Conservation (phyloP, 2,797 vertebrate genomes). For the Choloepus didactylus region DNA sequence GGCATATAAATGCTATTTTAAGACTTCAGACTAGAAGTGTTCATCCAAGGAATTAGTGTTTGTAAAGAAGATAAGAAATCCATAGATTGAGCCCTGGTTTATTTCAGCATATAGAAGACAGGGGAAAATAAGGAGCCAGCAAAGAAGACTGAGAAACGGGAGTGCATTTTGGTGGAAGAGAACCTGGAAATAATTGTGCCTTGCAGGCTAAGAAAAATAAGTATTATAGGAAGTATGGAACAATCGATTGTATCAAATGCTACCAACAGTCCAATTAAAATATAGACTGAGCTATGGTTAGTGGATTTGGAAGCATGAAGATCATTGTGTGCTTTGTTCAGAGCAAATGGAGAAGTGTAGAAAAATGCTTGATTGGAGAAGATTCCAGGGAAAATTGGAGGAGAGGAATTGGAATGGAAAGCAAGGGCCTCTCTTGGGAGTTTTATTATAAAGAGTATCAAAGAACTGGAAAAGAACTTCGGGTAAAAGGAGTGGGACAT, state of each 20-base stretch:
- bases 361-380: background rate
- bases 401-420: background rate
- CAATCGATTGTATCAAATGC: background rate
- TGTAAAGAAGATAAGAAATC: background rate
- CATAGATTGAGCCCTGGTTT: background rate
- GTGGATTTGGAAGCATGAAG: background rate
- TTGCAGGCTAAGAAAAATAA: background rate
- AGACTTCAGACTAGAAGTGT: background rate
- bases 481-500: too few species aligned
- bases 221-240: background rate
- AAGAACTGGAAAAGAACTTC: background rate
- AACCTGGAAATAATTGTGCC: background rate
- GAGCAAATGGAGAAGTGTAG: background rate
- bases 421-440: background rate
- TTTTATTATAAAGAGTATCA: background rate
- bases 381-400: background rate
- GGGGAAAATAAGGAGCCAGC: background rate
- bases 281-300: background rate
- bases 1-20: background rate
- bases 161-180: background rate
- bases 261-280: background rate
- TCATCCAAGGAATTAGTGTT: background rate
- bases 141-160: background rate
- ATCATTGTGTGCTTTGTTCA: background rate
- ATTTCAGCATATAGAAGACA: background rate